phyloP scores from a whole-genome alignment of 2,888 invertebrate genomes.

The Cremastinae sp. region DNA sequence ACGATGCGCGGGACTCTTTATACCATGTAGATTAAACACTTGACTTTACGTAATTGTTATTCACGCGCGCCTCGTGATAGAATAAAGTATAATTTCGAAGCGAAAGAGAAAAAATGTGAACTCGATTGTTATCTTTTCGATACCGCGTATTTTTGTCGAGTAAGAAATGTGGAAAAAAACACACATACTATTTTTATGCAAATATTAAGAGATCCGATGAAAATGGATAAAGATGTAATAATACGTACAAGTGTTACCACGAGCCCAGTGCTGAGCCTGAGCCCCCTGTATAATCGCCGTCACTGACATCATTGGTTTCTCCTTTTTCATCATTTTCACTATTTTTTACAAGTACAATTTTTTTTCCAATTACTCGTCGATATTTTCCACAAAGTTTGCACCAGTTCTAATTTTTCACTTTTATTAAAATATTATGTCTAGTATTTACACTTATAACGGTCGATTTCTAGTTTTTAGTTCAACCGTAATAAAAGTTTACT shows the following conservation, averaged over 20 bases:
- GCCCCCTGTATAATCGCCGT: conserved; percentile 89
- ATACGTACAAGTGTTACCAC: conserved; percentile 82
- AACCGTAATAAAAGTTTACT: conserved; percentile 2
- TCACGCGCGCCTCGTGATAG: conserved; percentile 11
- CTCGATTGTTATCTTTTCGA: background rate
- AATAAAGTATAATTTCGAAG: background rate
- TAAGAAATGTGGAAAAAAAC: background rate
- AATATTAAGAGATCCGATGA: background rate
- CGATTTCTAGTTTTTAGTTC: too few species aligned
- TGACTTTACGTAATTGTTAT: conserved; percentile 22
- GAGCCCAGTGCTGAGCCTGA: conserved; percentile 85
- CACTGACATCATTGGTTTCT: conserved; percentile 93
- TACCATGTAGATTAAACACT: background rate
- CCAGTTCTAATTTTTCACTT: too few species aligned
- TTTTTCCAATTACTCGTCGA: conserved; percentile 5
- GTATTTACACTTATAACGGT: too few species aligned
- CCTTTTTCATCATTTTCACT: conserved; percentile 88
- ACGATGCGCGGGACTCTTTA: background rate
- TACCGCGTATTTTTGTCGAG: background rate
- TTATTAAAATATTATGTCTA: too few species aligned
- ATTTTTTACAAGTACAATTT: conserved; percentile 12
- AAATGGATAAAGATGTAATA: background rate
- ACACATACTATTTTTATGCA: background rate
- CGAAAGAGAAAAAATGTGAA: conserved; percentile 1
- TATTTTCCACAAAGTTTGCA: background rate